Conservation (phyloP, 1,140 invertebrate genomes). For the Gonioctena quinquepunctata region DNA sequence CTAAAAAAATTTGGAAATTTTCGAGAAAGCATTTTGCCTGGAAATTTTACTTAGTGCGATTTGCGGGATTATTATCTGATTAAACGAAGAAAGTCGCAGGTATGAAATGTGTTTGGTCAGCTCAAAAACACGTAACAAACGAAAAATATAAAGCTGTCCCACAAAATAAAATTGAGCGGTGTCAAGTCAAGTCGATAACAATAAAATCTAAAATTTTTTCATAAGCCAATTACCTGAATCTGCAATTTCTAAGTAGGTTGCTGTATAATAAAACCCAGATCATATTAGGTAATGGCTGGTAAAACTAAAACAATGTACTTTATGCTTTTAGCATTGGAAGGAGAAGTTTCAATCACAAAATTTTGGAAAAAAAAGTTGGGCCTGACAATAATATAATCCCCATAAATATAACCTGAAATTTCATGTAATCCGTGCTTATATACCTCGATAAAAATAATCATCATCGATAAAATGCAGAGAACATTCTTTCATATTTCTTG, state of each 20-base stretch:
- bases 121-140: background rate
- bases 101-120: constrained; percentile 8
- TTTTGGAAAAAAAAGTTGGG: constrained; percentile 7
- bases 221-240: constrained; percentile 9
- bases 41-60: too few species aligned
- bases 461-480: too few species aligned
- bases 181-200: background rate
- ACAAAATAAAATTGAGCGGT: constrained; percentile 2
- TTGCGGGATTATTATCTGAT: too few species aligned
- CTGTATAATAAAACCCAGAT: too few species aligned
- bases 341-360: background rate
- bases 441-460: too few species aligned
- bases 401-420: too few species aligned
- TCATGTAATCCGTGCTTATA: too few species aligned
- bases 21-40: too few species aligned
- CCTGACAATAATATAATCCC: too few species aligned
- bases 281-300: background rate
- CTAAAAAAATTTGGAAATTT: too few species aligned
- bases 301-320: background rate
- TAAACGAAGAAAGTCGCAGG: background rate
- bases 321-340: background rate
- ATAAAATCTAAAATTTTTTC: constrained; percentile 9
- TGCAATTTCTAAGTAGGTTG: background rate
- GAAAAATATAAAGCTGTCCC: constrained; percentile 11
- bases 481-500: too few species aligned